These are phyloP conservation scores for Pygocentrus nattereri DNA, from an alignment of 2,797 vertebrate genomes.

Conservation along the genomic window DNA sequence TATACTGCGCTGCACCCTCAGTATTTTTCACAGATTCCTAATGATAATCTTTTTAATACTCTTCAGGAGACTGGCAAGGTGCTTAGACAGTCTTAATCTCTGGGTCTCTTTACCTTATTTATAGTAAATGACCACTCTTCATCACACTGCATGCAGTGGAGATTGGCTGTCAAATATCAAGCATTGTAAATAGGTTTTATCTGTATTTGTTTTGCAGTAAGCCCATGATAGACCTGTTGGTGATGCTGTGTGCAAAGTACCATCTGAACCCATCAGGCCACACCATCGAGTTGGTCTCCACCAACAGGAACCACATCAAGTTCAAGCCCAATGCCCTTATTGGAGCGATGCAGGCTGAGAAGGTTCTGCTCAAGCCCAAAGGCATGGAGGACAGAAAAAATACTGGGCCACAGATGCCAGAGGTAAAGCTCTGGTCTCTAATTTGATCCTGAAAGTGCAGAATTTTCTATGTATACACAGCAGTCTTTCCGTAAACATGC, in stretches of 20 bases:
- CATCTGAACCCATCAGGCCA: slow-evolving; percentile 94
- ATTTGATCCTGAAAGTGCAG: neutral
- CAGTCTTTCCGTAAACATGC: neutral
- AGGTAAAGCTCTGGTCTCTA: slow-evolving; percentile 77
- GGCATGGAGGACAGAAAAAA: slow-evolving; percentile 86
- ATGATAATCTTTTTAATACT: too few species aligned
- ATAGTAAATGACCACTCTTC: too few species aligned
- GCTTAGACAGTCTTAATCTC: slow-evolving; percentile 20
- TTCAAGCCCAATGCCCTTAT: slow-evolving; percentile 94
- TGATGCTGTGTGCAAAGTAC: slow-evolving; percentile 93
- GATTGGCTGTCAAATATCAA: neutral
- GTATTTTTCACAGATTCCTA: slow-evolving; percentile 5
- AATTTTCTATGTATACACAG: neutral
- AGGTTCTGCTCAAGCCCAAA: slow-evolving; percentile 92
- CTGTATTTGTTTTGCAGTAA: slow-evolving; percentile 80
- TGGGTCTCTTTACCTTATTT: neutral
- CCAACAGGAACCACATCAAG: slow-evolving; percentile 87
- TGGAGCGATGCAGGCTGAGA: slow-evolving; percentile 90
- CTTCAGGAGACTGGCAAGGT: neutral
- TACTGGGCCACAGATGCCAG: slow-evolving; percentile 87
- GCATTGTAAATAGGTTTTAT: neutral
- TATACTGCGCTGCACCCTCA: neutral
- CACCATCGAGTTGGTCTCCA: slow-evolving; percentile 89
- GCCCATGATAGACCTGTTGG: slow-evolving; percentile 94
- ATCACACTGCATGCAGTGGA: neutral